These are phyloP conservation scores for Equus quagga DNA, from an alignment of 2,113 vertebrate species.

Conservation along the genomic window DNA sequence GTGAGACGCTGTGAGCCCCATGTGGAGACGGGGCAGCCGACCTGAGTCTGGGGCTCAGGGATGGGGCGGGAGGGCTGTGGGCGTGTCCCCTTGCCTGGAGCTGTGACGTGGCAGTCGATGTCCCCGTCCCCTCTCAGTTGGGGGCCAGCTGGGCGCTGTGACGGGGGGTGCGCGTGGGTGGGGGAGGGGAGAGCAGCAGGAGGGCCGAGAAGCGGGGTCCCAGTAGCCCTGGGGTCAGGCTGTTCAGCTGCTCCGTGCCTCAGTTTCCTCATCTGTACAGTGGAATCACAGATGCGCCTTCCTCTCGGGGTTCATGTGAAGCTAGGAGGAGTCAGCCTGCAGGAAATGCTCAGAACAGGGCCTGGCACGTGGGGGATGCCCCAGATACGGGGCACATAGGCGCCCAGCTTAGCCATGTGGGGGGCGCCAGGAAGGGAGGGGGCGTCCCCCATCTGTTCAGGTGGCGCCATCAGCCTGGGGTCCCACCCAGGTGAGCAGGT, in stretches of 20 bases:
- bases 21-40: too few relatives aligned
- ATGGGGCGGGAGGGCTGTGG: too few relatives aligned
- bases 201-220: not conserved
- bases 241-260: not conserved
- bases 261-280: not conserved
- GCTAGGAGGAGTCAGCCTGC: not conserved
- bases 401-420: too few relatives aligned
- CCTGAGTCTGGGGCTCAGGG: not conserved
- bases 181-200: not conserved
- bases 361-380: not conserved
- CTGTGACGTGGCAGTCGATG: rapidly evolving
- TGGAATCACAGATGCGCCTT: not conserved
- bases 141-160: too few relatives aligned
- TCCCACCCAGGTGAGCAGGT: not conserved
- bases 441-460: too few relatives aligned
- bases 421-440: not conserved
- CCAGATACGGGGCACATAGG: not conserved
- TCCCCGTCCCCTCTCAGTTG: too few relatives aligned
- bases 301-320: not conserved
- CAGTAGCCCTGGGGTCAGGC: not conserved
- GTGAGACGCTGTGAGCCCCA: not conserved
- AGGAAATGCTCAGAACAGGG: not conserved
- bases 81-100: not conserved
- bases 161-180: not conserved
- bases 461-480: not conserved